A percentile compares a stretch with the other conserved stretches of the same genome.
phyloP scores from a whole-genome alignment of 2,888 invertebrate species.

The Apotomis turbidana region DNA sequence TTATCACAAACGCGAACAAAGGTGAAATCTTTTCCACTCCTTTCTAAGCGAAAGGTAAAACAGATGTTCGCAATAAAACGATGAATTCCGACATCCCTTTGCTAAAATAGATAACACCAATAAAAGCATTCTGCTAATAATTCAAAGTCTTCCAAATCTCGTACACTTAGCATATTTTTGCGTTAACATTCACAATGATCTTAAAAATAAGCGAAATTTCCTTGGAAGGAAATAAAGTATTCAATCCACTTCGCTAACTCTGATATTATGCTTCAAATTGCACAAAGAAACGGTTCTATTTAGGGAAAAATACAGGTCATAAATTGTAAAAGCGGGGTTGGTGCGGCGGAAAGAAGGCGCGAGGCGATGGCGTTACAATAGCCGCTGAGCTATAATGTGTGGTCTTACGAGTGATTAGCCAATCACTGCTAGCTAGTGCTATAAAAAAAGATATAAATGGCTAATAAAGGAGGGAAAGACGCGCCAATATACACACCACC shows the following conservation, averaged over 20 bases:
- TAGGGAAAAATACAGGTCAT: slow-evolving; percentile 32
- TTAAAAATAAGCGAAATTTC: slow-evolving; percentile 30
- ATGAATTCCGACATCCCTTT: slow-evolving; percentile 6
- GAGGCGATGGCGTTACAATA: slow-evolving; percentile 6
- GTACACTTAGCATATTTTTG: slow-evolving; percentile 38
- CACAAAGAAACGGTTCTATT: slow-evolving; percentile 33
- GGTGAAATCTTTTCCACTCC: background rate
- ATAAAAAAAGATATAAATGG: too few relatives aligned
- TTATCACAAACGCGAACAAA: background rate
- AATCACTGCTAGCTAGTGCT: too few relatives aligned
- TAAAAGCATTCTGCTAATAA: slow-evolving; percentile 27
- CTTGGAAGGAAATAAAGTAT: slow-evolving; percentile 28
- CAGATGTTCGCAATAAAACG: slow-evolving; percentile 17
- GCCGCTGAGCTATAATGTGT: background rate
- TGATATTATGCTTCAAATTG: slow-evolving; percentile 39
- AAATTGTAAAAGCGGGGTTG: slow-evolving; percentile 25
- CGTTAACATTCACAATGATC: slow-evolving; percentile 22
- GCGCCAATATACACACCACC: too few relatives aligned
- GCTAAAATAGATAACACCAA: slow-evolving; percentile 27
- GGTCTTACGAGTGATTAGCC: too few relatives aligned
- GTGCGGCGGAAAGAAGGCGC: slow-evolving; percentile 3
- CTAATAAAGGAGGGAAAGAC: too few relatives aligned
- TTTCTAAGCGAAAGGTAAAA: background rate
- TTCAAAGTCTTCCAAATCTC: slow-evolving; percentile 31
- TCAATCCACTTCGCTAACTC: slow-evolving; percentile 34